Conservation (phyloP, 2,113 vertebrate species). For the Coracopsis vasa region DNA sequence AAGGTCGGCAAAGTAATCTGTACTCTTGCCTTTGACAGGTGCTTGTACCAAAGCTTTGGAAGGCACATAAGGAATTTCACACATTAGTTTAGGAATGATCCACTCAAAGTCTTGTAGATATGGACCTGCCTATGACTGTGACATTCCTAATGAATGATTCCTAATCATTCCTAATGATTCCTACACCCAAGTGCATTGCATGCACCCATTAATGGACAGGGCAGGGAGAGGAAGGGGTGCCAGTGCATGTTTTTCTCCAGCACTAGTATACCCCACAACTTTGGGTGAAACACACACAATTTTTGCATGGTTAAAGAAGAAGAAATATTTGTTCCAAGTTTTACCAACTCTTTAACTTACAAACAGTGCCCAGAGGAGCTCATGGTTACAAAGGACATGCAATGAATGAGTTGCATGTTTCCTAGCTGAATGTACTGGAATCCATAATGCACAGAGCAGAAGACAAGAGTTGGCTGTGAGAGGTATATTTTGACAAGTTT, state of each 20-base stretch:
- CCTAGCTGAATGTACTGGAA: neutral
- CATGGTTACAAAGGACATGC: neutral
- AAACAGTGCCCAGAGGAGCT: neutral
- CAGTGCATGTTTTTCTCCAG: rapidly evolving
- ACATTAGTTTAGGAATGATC: neutral
- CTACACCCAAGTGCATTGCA: neutral
- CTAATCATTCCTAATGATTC: neutral
- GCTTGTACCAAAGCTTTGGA: neutral
- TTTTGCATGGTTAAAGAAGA: neutral
- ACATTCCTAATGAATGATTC: neutral
- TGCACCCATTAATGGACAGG: neutral
- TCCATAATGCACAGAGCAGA: rapidly evolving
- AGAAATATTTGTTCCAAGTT: neutral
- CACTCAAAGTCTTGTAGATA: neutral
- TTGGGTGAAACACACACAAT: neutral
- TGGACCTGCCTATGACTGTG: neutral
- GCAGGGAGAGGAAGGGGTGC: neutral
- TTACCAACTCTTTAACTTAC: neutral
- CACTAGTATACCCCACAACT: neutral
- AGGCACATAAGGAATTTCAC: neutral
- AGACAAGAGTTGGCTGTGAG: neutral
- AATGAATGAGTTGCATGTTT: neutral
- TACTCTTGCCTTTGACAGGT: neutral
- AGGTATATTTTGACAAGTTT: neutral
- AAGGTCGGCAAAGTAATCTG: no score